Evolutionary conservation across 2,888 invertebrate species (phyloP), one percentile per base, ranked within the genome.

Genomic region (Pantelozetes paolii): DNA sequence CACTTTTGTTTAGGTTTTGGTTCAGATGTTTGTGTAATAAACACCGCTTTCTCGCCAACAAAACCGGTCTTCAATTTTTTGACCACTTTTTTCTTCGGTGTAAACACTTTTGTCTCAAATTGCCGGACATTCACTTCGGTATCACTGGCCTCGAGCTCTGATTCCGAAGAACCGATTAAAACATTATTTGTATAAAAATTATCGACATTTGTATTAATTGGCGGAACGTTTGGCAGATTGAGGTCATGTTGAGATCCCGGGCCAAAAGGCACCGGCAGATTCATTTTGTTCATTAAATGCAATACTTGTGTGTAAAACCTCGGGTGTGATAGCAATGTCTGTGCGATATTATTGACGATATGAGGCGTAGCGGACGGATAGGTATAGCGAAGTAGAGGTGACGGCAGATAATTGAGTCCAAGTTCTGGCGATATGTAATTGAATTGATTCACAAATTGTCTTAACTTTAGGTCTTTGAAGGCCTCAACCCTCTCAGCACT

Each of bases 251-350:
- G 8, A 40, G 8, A 40, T 40, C 13, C 40, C 6, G 45, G 45
- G 2, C 40, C 86, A 83, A 96, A 95, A 0, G 96, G 96, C 59
- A 89, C 87, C 23, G 90, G 89, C 70, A 96, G 83, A 81, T 90
- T 91, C 93, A 96, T 93, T 83, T 90, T 91, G 81, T 96, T 96
- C 95, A 96, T 95, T 72, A 96, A 85, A 84, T 96, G 95, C 67
- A 96, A 81, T 11, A 79, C 79, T 80, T 86, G 86, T 0, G 87
- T 88, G 81, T 96, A 96, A 82, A 96, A 91, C 79, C 62, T 6
- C 32, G 90, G 89, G 78, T 91, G 88, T 20, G 86, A 86, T 73
- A 89, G 86, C 74, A 96, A 82, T 32, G 89, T 87, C 82, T 89
- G 86, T 5, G 89, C 86, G 76, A 96, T 92, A 80, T 92, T 91